phyloP scores from a whole-genome alignment of 2,797 vertebrate genomes.

The Propithecus deckenii region DNA sequence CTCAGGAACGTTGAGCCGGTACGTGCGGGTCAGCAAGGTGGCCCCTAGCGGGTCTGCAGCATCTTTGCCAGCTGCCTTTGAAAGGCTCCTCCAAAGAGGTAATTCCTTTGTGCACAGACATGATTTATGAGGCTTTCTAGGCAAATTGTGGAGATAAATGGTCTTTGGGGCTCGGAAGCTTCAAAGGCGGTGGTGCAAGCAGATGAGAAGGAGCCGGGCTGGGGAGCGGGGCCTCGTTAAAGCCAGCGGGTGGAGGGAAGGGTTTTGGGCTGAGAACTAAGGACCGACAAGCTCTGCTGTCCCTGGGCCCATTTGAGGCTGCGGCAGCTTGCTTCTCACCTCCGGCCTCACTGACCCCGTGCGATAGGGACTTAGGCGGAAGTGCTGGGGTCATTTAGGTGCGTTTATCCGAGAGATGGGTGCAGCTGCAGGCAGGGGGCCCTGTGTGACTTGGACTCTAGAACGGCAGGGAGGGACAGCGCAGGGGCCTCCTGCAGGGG shows the following conservation, averaged over 20 bases:
- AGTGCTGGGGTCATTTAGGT: neutral
- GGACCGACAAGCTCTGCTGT: neutral
- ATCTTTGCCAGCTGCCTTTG: conserved; percentile 34
- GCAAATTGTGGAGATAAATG: conserved; percentile 52
- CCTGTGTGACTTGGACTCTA: too few species aligned
- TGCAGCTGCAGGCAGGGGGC: neutral
- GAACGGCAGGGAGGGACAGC: neutral
- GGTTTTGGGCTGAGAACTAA: neutral
- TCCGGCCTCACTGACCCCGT: neutral
- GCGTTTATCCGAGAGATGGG: neutral
- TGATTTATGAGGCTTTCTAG: conserved; percentile 56
- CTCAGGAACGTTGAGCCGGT: neutral
- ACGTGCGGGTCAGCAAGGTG: neutral
- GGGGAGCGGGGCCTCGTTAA: neutral
- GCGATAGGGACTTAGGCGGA: neutral
- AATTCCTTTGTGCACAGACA: conserved; percentile 51
- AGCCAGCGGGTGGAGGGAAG: neutral
- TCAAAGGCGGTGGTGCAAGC: conserved; percentile 51
- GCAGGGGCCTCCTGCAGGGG: neutral
- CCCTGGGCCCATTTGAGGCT: neutral
- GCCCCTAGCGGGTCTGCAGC: neutral
- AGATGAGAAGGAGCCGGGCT: neutral
- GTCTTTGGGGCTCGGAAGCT: conserved; percentile 26
- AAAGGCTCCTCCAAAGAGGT: conserved; percentile 59
- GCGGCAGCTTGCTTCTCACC: neutral